These are phyloP conservation scores for Apus apus DNA, from an alignment of 2,113 vertebrate species.

Conservation along the genomic window DNA sequence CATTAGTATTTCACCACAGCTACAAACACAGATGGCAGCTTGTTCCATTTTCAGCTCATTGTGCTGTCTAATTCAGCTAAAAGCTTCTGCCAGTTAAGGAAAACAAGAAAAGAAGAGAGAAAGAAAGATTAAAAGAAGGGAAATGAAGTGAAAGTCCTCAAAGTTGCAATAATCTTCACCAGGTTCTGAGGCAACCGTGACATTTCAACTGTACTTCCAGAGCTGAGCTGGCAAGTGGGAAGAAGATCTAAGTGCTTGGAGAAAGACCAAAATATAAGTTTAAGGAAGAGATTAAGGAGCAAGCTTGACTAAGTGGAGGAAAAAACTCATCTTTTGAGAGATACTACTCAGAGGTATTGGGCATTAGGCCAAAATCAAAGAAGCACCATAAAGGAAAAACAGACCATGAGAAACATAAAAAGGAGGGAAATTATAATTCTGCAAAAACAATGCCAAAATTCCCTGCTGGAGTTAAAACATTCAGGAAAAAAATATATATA, in stretches of 20 bases:
- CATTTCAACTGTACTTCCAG: not conserved
- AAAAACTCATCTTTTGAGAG: not conserved
- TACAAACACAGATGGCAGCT: not conserved
- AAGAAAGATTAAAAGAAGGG: not conserved
- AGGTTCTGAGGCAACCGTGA: not conserved
- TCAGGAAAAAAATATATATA: not conserved
- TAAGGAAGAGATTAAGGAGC: not conserved
- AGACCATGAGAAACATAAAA: not conserved
- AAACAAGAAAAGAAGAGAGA: not conserved
- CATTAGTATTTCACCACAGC: not conserved
- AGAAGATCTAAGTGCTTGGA: not conserved
- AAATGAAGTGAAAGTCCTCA: not conserved
- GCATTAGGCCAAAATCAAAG: not conserved
- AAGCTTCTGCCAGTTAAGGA: not conserved
- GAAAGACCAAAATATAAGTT: not conserved
- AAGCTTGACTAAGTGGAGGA: not conserved
- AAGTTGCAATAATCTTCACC: not conserved
- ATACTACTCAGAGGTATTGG: not conserved
- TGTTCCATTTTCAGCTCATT: not conserved
- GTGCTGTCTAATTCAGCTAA: not conserved
- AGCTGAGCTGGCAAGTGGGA: not conserved
- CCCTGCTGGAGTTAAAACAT: not conserved
- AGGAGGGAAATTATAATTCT: not conserved
- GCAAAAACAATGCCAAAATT: not conserved
- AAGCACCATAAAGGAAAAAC: not conserved